Conservation (phyloP, 2,888 invertebrate genomes). For the Temnothorax unifasciatus region DNA sequence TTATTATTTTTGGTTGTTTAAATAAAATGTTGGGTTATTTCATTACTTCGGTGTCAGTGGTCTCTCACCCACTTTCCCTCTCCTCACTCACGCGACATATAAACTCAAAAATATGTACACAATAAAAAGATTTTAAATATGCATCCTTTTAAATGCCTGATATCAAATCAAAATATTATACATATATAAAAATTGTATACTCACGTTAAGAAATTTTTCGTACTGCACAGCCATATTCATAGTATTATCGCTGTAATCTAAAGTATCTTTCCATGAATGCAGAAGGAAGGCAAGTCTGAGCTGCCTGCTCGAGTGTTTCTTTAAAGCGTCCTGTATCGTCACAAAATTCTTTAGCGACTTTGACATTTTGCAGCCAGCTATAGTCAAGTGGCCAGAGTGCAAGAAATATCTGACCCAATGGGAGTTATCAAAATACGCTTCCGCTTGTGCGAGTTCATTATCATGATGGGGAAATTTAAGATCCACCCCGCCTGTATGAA, state of each 20-base stretch:
- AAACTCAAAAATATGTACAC: slow-evolving; percentile 11
- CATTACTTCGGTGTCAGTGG: too few relatives aligned
- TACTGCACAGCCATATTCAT: slow-evolving; percentile 98
- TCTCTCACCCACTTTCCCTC: too few relatives aligned
- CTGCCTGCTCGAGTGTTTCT: slow-evolving; percentile 94
- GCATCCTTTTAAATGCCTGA: background rate
- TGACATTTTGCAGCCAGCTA: slow-evolving; percentile 99
- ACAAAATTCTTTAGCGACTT: slow-evolving; percentile 99
- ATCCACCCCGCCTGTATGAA: slow-evolving; percentile 99
- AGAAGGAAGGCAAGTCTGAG: slow-evolving; percentile 96
- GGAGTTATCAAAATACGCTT: slow-evolving; percentile 96
- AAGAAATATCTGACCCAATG: slow-evolving; percentile 99
- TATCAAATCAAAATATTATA: slow-evolving; percentile 12
- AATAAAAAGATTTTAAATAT: background rate
- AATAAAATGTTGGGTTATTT: too few relatives aligned
- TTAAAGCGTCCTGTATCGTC: slow-evolving; percentile 96
- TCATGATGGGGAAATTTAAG: slow-evolving; percentile 99
- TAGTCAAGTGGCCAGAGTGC: slow-evolving; percentile 99
- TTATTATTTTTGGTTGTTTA: too few relatives aligned
- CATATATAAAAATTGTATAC: slow-evolving; percentile 76
- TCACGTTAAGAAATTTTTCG: slow-evolving; percentile 96
- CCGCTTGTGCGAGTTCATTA: slow-evolving; percentile 99
- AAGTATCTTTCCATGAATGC: slow-evolving; percentile 98
- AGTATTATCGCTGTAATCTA: slow-evolving; percentile 98
- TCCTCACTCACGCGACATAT: background rate